Conservation (phyloP, 2,797 vertebrate species). For the Etheostoma nigrum region DNA sequence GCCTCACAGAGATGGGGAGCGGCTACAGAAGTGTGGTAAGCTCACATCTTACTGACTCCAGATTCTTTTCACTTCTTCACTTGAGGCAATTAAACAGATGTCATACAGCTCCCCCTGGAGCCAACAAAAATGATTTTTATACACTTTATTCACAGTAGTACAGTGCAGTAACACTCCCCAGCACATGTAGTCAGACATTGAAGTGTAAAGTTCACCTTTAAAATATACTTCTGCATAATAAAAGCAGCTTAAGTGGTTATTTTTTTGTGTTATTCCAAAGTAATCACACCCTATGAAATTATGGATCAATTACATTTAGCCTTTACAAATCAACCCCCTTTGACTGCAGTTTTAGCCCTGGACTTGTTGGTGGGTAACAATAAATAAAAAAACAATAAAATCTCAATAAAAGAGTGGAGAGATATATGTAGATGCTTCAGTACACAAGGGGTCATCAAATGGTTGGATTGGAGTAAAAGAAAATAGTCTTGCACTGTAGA, state of each 20-base stretch:
- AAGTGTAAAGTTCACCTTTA: background rate
- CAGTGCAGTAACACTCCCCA: background rate
- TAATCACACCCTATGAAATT: background rate
- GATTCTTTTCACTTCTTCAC: no score
- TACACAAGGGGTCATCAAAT: background rate
- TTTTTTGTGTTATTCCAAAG: background rate
- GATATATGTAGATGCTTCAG: background rate
- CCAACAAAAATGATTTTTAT: no score
- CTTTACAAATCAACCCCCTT: background rate
- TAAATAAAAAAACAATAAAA: no score
- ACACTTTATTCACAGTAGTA: no score
- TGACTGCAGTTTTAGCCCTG: background rate
- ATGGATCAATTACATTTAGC: background rate
- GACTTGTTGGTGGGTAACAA: background rate
- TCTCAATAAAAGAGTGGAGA: background rate
- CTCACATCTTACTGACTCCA: no score
- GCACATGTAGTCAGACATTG: background rate
- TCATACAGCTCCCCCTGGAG: no score
- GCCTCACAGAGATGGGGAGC: no score
- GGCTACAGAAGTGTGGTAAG: no score
- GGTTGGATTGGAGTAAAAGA: background rate
- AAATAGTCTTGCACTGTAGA: no score
- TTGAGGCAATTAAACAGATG: no score
- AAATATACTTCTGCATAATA: no score
- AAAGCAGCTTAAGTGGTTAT: background rate